phyloP scores from a whole-genome alignment of 1,140 invertebrate genomes.

The Drosophila ananassae region DNA sequence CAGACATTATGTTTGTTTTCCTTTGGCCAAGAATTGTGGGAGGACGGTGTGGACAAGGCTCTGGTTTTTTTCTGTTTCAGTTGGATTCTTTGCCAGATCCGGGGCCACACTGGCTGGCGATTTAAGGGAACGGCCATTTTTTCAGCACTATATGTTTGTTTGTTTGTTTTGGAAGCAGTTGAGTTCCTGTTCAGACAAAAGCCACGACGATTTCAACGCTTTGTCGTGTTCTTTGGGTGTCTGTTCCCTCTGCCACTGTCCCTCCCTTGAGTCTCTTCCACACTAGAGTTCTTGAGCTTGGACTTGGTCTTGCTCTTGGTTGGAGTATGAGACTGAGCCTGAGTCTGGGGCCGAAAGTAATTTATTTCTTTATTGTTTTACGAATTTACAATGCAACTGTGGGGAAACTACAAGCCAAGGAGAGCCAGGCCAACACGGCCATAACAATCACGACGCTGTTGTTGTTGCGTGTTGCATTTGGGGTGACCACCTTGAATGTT shows the following conservation, averaged over 20 bases:
- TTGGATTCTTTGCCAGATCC: conserved; percentile 16
- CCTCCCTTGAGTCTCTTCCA: conserved; percentile 18
- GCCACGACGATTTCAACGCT: conserved; percentile 82
- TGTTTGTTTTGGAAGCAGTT: conserved; percentile 24
- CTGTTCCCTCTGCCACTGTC: conserved; percentile 17
- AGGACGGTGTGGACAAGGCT: conserved; percentile 45
- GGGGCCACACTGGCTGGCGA: conserved; percentile 75
- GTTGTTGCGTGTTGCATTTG: conserved; percentile 80
- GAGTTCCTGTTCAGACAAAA: conserved; percentile 65
- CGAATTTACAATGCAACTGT: conserved; percentile 83
- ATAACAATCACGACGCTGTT: conserved; percentile 80
- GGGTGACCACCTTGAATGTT: conserved; percentile 76
- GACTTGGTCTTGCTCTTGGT: conserved; percentile 34
- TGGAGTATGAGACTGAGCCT: neutral
- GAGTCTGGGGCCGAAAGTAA: conserved; percentile 78
- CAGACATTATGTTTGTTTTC: conserved; percentile 73
- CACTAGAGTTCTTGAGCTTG: conserved; percentile 76
- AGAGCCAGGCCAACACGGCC: conserved; percentile 63
- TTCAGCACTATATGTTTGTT: conserved; percentile 36
- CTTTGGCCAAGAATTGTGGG: conserved; percentile 52
- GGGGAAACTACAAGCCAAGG: conserved; percentile 65
- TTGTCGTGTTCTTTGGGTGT: conserved; percentile 76
- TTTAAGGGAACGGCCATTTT: conserved; percentile 74
- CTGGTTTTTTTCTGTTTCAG: neutral
- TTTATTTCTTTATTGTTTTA: conserved; percentile 84